Percentiles rank a stretch among this genome's conserved stretches.
Conservation (phyloP, 2,113 vertebrate genomes). For the Galbula dea region DNA sequence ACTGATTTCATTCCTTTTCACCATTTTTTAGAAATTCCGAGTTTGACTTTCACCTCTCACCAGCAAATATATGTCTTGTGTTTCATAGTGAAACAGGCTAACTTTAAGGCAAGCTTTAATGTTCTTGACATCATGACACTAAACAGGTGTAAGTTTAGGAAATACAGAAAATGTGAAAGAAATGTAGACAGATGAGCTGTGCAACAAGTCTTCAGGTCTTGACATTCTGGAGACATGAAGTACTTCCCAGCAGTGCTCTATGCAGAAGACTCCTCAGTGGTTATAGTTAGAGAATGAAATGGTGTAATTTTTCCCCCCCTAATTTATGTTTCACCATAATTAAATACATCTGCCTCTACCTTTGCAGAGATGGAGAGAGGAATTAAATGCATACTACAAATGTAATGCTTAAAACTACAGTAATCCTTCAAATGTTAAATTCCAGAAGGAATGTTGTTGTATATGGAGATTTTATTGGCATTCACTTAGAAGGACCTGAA, state of each 20-base stretch:
- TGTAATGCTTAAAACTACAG: neutral
- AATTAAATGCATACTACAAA: neutral
- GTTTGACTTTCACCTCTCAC: neutral
- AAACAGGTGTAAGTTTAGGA: neutral
- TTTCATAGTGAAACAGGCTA: neutral
- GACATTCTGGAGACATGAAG: neutral
- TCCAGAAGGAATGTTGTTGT: neutral
- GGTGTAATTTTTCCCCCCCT: neutral
- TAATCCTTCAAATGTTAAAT: neutral
- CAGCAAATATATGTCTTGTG: neutral
- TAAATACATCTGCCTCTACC: neutral
- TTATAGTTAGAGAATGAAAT: neutral
- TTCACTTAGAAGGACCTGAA: neutral
- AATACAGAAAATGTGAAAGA: neutral
- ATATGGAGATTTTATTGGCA: constrained; percentile 3
- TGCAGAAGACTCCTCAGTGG: neutral
- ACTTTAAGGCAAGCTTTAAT: neutral
- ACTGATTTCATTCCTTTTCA: neutral
- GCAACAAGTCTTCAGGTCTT: neutral
- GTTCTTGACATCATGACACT: neutral
- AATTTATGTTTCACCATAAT: neutral
- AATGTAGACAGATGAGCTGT: neutral
- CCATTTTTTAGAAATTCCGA: neutral
- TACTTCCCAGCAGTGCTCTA: neutral
- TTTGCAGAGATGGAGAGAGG: neutral